These are phyloP conservation scores for Oreotrochilus melanogaster DNA, from an alignment of 2,113 vertebrate genomes.

Conservation along the genomic window DNA sequence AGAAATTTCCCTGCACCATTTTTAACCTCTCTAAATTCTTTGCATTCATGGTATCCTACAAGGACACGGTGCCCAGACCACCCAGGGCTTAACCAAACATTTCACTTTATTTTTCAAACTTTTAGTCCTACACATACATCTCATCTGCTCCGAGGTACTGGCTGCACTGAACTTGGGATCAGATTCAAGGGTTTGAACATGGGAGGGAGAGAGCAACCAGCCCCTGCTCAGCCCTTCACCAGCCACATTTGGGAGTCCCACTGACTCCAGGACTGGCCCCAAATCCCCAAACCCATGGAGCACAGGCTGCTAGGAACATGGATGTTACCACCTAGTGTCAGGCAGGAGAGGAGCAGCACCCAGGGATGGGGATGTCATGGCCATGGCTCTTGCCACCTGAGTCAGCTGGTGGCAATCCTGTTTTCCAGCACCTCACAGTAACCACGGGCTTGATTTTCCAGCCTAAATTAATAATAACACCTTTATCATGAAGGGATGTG, in stretches of 20 bases:
- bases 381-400: accelerated
- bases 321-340: conserved; percentile 1
- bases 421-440: background rate
- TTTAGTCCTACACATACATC: background rate
- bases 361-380: accelerated
- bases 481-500: too few relatives aligned
- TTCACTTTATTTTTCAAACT: background rate
- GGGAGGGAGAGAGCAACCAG: background rate
- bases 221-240: background rate
- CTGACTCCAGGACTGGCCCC: background rate
- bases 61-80: background rate
- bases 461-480: too few relatives aligned
- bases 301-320: background rate
- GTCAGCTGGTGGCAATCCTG: background rate
- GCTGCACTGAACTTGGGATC: accelerated
- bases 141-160: background rate
- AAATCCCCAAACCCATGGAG: background rate
- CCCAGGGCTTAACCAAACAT: background rate
- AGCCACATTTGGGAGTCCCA: background rate
- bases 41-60: accelerated
- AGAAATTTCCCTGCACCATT: background rate
- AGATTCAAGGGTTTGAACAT: accelerated
- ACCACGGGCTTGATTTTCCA: background rate
- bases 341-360: background rate
- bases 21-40: background rate